These are phyloP conservation scores for Theropithecus gelada DNA, from an alignment of 2,113 vertebrate species.

Conservation along the genomic window DNA sequence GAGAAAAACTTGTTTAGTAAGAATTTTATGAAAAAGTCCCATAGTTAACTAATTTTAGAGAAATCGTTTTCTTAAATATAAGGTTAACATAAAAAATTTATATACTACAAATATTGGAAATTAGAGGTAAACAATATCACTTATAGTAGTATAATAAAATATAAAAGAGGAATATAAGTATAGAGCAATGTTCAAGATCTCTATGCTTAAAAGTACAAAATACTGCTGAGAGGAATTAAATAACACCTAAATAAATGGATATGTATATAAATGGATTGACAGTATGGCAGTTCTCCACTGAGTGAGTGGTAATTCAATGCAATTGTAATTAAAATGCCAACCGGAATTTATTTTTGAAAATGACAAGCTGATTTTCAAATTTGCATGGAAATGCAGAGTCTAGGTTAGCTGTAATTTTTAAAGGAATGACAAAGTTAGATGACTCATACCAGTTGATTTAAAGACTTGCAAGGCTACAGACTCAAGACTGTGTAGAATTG, in stretches of 20 bases:
- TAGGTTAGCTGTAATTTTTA: background rate
- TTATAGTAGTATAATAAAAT: background rate
- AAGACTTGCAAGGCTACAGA: background rate
- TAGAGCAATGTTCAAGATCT: conserved; percentile 7
- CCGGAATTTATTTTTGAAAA: background rate
- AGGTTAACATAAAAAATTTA: background rate
- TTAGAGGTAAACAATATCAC: background rate
- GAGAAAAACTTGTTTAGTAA: background rate
- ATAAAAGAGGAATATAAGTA: background rate
- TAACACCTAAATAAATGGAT: background rate
- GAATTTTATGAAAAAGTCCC: background rate
- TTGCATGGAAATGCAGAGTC: background rate
- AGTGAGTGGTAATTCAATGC: background rate
- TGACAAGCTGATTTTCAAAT: background rate
- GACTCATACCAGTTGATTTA: background rate
- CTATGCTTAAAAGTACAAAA: background rate
- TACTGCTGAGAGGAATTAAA: background rate
- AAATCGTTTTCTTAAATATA: background rate
- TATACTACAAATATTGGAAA: background rate
- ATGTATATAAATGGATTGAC: background rate
- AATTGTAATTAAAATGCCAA: background rate
- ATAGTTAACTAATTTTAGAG: background rate
- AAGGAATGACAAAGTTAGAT: background rate
- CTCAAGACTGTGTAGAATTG: background rate
- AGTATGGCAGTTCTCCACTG: background rate